A percentile compares a stretch with the other conserved stretches of the same genome.
These are phyloP conservation scores for Machimus rusticus DNA, from an alignment of 2,888 invertebrate species.

Conservation along the genomic window DNA sequence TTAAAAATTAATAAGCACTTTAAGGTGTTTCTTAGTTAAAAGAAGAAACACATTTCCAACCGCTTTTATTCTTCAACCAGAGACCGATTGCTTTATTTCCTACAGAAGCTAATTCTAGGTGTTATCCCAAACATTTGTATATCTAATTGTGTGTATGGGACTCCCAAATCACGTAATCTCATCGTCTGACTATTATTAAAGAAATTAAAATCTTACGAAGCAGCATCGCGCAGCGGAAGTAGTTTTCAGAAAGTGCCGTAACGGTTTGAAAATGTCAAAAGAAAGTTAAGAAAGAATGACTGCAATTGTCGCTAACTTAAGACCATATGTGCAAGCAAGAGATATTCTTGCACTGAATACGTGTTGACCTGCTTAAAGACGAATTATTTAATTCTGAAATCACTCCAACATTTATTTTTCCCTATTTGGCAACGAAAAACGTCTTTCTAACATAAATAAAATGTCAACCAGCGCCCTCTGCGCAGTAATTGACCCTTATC, in stretches of 20 bases:
- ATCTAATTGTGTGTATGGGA: background rate
- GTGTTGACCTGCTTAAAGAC: background rate
- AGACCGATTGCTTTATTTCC: background rate
- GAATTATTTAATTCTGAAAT: background rate
- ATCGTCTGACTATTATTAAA: background rate
- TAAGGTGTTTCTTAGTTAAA: background rate
- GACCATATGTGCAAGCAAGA: background rate
- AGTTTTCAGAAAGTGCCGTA: background rate
- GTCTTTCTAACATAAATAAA: background rate
- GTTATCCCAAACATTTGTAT: background rate
- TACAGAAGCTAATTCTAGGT: background rate
- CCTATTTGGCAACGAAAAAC: background rate
- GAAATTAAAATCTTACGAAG: background rate
- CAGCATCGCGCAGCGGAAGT: background rate
- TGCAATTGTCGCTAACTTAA: background rate
- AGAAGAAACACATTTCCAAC: background rate
- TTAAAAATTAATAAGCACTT: background rate
- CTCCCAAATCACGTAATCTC: background rate
- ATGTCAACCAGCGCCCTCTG: background rate
- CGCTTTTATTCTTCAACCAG: background rate
- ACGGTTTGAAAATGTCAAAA: background rate
- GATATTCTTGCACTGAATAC: background rate
- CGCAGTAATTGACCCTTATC: background rate
- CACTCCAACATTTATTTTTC: background rate
- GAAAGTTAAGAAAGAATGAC: background rate